Percentiles rank a stretch among this genome's conserved stretches.
Evolutionary conservation across 2,888 invertebrate genomes (phyloP).

Genomic region (Trachelus troglodyta): DNA sequence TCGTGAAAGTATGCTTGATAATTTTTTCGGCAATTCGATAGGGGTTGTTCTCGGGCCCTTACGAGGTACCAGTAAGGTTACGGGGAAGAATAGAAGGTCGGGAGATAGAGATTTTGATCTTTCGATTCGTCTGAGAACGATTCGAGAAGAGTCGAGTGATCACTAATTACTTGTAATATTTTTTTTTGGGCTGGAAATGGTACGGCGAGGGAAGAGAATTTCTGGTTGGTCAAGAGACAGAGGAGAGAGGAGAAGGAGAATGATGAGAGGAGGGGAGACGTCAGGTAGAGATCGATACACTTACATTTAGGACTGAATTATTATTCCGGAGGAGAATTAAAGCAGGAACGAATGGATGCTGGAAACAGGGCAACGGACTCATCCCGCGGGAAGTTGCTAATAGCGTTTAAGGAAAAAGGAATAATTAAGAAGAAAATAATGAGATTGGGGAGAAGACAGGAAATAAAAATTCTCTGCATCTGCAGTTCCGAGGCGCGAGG

Average conservation of each 20-base stretch:
- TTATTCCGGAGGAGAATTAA: conserved; percentile 35
- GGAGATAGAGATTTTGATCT: not conserved
- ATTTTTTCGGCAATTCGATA: not conserved
- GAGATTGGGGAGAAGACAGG: conserved; percentile 32
- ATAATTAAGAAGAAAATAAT: conserved; percentile 48
- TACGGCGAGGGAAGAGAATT: not conserved
- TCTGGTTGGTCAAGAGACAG: not conserved
- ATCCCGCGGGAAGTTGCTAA: conserved; percentile 43
- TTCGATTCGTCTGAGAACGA: conserved; percentile 20
- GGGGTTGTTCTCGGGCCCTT: not conserved
- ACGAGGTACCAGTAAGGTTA: not conserved
- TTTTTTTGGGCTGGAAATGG: conserved; percentile 23
- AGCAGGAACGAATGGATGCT: conserved; percentile 37
- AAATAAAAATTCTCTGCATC: conserved; percentile 34
- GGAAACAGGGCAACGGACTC: conserved; percentile 37
- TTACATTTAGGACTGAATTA: conserved; percentile 33
- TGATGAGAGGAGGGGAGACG: conserved; percentile 8
- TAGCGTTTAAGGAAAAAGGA: conserved; percentile 47
- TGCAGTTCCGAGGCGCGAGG: conserved; percentile 23
- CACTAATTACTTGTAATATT: conserved; percentile 31
- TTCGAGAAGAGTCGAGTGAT: conserved; percentile 18
- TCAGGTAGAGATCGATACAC: conserved; percentile 21
- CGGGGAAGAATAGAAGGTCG: not conserved
- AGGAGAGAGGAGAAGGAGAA: not conserved
- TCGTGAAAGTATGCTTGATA: not conserved